Conservation (phyloP, 2,113 vertebrate species). For the Tenrec ecaudatus region DNA sequence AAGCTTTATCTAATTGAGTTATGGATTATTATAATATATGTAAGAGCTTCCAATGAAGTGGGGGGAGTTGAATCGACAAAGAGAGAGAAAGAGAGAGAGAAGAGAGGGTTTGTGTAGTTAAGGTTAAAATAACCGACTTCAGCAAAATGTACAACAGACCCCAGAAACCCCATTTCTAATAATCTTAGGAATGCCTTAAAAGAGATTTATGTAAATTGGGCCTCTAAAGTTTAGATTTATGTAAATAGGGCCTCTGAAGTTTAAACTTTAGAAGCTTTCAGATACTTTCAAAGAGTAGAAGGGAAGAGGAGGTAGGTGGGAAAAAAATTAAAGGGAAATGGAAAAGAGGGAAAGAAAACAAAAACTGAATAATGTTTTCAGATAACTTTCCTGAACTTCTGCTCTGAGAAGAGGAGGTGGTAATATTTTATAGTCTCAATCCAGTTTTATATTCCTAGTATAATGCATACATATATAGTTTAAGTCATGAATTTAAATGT, state of each 20-base stretch:
- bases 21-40: no score
- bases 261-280: not conserved
- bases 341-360: not conserved
- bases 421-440: not conserved
- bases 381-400: conserved; percentile 7
- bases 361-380: conserved; percentile 3
- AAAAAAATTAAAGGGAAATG: not conserved
- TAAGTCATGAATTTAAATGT: not conserved
- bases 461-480: not conserved
- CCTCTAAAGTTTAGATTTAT: not conserved
- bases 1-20: no score
- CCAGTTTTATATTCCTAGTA: not conserved
- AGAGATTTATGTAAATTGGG: not conserved
- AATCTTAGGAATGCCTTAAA: not conserved
- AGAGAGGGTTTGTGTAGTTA: not conserved
- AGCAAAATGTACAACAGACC: not conserved
- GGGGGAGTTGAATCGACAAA: no score
- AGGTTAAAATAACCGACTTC: not conserved
- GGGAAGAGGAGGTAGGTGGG: not conserved
- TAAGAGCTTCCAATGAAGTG: no score
- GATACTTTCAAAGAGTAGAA: not conserved
- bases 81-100: no score
- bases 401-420: not conserved
- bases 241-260: no score
- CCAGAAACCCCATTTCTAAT: not conserved